Percentiles rank a stretch among this genome's conserved stretches.
Conservation (phyloP, 2,888 invertebrate species). For the Lasioglossum malachurum region DNA sequence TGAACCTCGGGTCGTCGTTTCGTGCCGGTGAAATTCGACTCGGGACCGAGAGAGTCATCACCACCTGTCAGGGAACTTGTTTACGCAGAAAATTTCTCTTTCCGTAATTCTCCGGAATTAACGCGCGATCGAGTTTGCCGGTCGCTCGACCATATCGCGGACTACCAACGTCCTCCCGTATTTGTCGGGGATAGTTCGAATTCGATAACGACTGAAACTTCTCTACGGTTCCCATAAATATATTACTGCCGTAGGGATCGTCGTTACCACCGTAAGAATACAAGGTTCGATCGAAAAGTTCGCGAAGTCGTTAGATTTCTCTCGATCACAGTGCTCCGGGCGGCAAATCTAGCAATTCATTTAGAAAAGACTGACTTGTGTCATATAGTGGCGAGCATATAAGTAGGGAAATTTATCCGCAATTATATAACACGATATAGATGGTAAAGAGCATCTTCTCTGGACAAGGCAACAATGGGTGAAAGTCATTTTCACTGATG, state of each 20-base stretch:
- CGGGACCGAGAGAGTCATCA: not conserved
- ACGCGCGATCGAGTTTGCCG: conserved; percentile 15
- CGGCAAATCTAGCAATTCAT: no score
- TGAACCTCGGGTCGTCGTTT: not conserved
- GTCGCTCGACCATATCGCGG: not conserved
- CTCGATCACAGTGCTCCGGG: not conserved
- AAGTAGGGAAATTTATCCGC: no score
- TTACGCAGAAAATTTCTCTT: conserved; percentile 23
- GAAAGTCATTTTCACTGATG: no score
- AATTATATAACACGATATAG: no score
- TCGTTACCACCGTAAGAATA: conserved; percentile 26
- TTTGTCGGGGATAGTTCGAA: not conserved
- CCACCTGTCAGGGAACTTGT: conserved; percentile 3
- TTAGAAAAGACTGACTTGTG: no score
- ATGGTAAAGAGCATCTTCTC: no score
- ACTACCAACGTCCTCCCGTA: not conserved
- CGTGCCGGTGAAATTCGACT: not conserved
- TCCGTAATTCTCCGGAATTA: not conserved
- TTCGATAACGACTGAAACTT: conserved; percentile 45
- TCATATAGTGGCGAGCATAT: no score
- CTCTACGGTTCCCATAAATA: conserved; percentile 21
- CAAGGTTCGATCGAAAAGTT: not conserved
- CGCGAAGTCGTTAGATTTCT: not conserved
- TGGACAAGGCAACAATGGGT: no score
- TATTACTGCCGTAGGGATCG: conserved; percentile 16